Base-by-base conservation (phyloP, 2,888 invertebrate genomes). In the Psylliodes chrysocephalus region DNA sequence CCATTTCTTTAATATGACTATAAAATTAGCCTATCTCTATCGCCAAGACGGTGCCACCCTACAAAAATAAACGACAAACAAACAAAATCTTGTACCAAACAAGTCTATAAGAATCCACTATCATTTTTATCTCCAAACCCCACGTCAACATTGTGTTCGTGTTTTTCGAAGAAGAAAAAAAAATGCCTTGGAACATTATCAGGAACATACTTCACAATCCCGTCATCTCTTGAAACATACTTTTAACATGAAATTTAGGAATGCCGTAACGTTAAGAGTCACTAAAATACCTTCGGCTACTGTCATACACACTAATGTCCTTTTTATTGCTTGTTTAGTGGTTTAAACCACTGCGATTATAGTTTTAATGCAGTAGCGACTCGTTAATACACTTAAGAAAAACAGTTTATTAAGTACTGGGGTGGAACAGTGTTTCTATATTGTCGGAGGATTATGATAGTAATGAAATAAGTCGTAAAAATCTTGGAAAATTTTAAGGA, bases 291-390 rank as follows among this genome's bases (percentile, higher is more conserved):
- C 57, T 60, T 30, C 62, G 51, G 69, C 69, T 64, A 64, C 69
- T 57, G 64, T 56, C 64, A 62, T 64, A 66, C 66, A 66, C 66
- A 53, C 64, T 69, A 69, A 69, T 66, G 69, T 69, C 69, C 60
- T 66, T 69, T 69, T 69, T 69, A 69, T 69, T 57, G 57, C 60
- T 38, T 52, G 64, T 63, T 60, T 64, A 66, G 33, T 40, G 57
- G 44, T 49, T 54, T 61, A 56, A 51, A 60, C 53, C 47, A 61
- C 65, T 14, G 35, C 19, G 52, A 44, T 53, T 47, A 44, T 60
- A 55, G 47, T 54, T 60, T 60, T 28, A 15, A 18, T 22, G 19
- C 56, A 42, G 42, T 2, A 18, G 42, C 18, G 8, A 2, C 12
- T 12, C 35, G n/a, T n/a, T n/a, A n/a, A n/a, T n/a, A n/a, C n/a